phyloP scores from a whole-genome alignment of 2,797 vertebrate genomes.

The Dallia pectoralis region DNA sequence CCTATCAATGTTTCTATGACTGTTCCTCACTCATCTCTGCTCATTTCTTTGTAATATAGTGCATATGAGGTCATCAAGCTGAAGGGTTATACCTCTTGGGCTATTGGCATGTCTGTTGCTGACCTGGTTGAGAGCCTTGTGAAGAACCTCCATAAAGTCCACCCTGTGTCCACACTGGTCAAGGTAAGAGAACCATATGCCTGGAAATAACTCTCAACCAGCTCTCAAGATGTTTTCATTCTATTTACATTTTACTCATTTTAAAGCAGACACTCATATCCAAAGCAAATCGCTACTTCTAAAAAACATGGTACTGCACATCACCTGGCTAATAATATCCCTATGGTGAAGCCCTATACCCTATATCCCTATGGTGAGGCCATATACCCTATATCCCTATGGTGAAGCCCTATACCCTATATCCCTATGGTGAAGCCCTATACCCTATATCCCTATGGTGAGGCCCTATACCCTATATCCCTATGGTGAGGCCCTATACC shows the following conservation, averaged over 20 bases:
- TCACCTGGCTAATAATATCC: too few relatives aligned
- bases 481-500: too few relatives aligned
- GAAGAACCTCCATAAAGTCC: constrained; percentile 92
- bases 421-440: too few relatives aligned
- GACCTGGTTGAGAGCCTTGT: constrained; percentile 89
- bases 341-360: too few relatives aligned
- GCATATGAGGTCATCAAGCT: constrained; percentile 97
- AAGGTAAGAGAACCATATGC: constrained; percentile 75
- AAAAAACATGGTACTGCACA: too few relatives aligned
- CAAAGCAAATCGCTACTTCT: too few relatives aligned
- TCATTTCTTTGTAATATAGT: constrained; percentile 57
- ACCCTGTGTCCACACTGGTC: constrained; percentile 92
- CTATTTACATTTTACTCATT: neutral
- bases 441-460: too few relatives aligned
- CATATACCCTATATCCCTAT: too few relatives aligned
- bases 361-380: too few relatives aligned
- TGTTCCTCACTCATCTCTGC: neutral
- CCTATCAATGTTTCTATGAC: neutral
- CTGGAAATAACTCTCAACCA: too few relatives aligned
- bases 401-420: too few relatives aligned
- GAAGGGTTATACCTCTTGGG: constrained; percentile 98
- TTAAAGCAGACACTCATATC: neutral
- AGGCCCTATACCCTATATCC: too few relatives aligned
- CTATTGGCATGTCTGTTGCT: constrained; percentile 94
- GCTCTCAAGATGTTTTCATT: neutral